Base-by-base conservation (phyloP, 2,113 vertebrate species). In the Cololabis saira region DNA sequence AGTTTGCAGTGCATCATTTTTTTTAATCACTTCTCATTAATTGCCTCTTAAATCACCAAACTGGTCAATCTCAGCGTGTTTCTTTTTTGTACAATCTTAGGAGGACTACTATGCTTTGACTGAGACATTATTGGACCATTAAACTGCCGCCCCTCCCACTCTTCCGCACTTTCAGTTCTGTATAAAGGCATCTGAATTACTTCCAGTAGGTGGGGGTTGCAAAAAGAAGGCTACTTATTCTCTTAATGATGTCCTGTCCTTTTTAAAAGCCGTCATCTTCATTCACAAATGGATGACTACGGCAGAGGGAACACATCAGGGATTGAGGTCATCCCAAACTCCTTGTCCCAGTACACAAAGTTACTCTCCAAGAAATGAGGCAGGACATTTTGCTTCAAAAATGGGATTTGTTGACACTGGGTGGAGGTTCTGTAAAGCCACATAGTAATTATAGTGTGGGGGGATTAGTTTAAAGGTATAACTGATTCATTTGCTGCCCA, bases 191-290 rank as follows among this genome's bases (percentile, higher is more conserved):
- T 83, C 60, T 80, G 74, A 91, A 93, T 92, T 87, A 87, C 88
- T 85, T 90, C 85, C 84, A 88, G 81, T 30, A 58, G 64, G 76
- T 64, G 80, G 66, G 61, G 81, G 80, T 84, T 83, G 86, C 82
- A 91, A 88, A 91, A 91, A 88, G 90, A 92, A 92, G 88, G 76
- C 90, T 91, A 90, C 90, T 91, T 92, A 91, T 91, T 90, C 89
- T 89, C 81, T 84, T 92, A 92, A 93, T 92, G 91, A 93, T 90
- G 86, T 85, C 88, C 86, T 84, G 89, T 91, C 90, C 92, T 93
- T 93, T 27, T 91, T 92, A 88, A 88, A 93, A 93, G 91, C 91
- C 87, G 70, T 91, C 90, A 90, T 91, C 83, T 89, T 91, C 87
- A 73, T 91, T 92, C 87, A 83, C 88, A 91, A 92, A 92, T 91